Evolutionary conservation across 1,140 invertebrate species (phyloP), one percentile per base, ranked within the genome.

Genomic region (Fopius arisanus): DNA sequence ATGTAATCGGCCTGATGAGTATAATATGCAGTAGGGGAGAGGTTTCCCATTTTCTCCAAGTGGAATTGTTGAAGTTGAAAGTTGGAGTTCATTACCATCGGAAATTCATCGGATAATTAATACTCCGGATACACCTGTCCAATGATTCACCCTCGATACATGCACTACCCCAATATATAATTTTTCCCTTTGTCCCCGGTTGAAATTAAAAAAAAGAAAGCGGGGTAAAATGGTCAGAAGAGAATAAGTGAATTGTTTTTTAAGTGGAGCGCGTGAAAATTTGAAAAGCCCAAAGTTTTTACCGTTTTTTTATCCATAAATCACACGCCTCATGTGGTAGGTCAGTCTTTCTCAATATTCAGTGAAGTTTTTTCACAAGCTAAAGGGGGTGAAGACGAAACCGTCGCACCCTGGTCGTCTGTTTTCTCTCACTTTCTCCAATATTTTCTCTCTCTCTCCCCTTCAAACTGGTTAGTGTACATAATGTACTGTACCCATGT

Each of bases 271-370:
- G 63, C 21, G 33, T 66, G 37, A 31, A 31, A 66, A 66, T 33
- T 31, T 66, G 33, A 66, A 33, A 37, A 48, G 43, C 54, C 19
- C 54, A 6, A 28, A 26, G 10, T 59, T 12, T 26, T 59, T 23
- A 23, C 10, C 54, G 5, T 4, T 51, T 51, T n/a, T 5, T 12
- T 28, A 59, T 59, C 9, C 54, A 59, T 59, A 59, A 59, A 59
- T 51, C 43, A 51, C 43, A 19, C 78, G 82, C 82, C 80, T 16
- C 59, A 40, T 71, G 78, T 83, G 84, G 82, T 85, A 86, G 85
- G 85, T 87, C 85, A 87, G 84, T 82, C 77, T 78, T 76, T 76
- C 79, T 77, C 81, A 84, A 54, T 37, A 68, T 83, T 78, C 81
- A 79, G 76, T 83, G 79, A 86, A 84, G 85, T 78, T 87, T 87